Conservation (phyloP, 2,888 invertebrate genomes). For the Mimas tiliae region DNA sequence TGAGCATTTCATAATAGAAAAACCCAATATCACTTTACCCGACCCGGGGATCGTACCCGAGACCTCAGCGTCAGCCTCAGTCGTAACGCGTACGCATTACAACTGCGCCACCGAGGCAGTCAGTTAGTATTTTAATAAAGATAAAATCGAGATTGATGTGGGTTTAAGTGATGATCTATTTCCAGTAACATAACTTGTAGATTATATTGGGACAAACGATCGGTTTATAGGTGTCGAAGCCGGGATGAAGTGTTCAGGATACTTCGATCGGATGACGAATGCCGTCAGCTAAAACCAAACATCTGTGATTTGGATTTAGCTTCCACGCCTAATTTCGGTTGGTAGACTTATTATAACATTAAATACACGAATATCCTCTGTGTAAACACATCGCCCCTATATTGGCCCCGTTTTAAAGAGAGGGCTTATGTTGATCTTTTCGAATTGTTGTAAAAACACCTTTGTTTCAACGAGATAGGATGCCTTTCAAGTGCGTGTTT, state of each 20-base stretch:
- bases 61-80: too few species aligned
- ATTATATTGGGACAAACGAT: not conserved
- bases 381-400: constrained; percentile 81
- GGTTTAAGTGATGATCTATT: not conserved
- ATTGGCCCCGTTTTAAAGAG: constrained; percentile 60
- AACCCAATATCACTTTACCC: too few species aligned
- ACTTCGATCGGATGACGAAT: constrained; percentile 17
- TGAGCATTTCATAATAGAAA: too few species aligned
- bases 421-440: constrained; percentile 54
- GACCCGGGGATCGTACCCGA: too few species aligned
- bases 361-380: constrained; percentile 82
- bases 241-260: not conserved
- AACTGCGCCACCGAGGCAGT: too few species aligned
- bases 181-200: not conserved
- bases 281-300: constrained; percentile 55
- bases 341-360: constrained; percentile 83
- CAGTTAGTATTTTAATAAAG: too few species aligned
- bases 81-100: too few species aligned
- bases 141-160: too few species aligned
- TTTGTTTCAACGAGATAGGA: constrained; percentile 46
- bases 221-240: not conserved
- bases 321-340: constrained; percentile 81
- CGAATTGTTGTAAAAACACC: constrained; percentile 46
- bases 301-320: constrained; percentile 81
- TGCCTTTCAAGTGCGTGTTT: constrained; percentile 34